phyloP scores from a whole-genome alignment of 2,797 vertebrate species.

The Morus bassanus region DNA sequence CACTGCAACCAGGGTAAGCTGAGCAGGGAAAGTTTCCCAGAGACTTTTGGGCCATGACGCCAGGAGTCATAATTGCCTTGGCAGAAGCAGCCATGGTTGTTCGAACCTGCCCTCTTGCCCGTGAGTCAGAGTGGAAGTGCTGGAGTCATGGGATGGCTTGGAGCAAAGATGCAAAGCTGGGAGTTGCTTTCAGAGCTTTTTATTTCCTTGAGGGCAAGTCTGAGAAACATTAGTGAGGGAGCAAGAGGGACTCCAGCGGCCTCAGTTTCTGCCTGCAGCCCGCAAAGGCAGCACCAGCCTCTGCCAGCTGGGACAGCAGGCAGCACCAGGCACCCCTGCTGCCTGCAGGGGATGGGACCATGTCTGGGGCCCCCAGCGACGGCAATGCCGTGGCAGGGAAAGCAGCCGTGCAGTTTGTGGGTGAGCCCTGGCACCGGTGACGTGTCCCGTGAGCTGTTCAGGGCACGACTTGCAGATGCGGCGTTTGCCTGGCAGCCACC shows the following conservation, averaged over 20 bases:
- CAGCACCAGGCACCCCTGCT: neutral
- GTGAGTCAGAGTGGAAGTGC: slow-evolving; percentile 44
- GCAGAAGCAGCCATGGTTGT: slow-evolving; percentile 11
- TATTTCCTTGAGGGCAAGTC: neutral
- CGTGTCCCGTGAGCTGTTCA: neutral
- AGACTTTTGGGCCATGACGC: neutral
- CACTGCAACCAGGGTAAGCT: neutral
- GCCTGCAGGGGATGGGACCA: neutral
- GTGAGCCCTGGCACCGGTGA: neutral
- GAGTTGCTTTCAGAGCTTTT: slow-evolving; percentile 14
- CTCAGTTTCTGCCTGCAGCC: neutral
- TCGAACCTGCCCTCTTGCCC: slow-evolving; percentile 34
- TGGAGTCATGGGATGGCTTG: neutral
- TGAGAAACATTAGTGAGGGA: neutral
- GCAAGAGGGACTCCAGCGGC: neutral
- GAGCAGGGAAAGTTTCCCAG: slow-evolving; percentile 22
- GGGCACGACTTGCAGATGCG: neutral
- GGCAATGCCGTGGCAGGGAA: neutral
- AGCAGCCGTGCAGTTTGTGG: neutral
- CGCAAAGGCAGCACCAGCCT: neutral
- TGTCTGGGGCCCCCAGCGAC: neutral
- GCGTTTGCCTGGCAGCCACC: neutral
- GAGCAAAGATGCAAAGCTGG: slow-evolving; percentile 26
- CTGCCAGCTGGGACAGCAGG: neutral
- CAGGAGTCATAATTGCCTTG: slow-evolving; percentile 26